phyloP scores from a whole-genome alignment of 2,113 vertebrate species.

The Sturnira hondurensis region DNA sequence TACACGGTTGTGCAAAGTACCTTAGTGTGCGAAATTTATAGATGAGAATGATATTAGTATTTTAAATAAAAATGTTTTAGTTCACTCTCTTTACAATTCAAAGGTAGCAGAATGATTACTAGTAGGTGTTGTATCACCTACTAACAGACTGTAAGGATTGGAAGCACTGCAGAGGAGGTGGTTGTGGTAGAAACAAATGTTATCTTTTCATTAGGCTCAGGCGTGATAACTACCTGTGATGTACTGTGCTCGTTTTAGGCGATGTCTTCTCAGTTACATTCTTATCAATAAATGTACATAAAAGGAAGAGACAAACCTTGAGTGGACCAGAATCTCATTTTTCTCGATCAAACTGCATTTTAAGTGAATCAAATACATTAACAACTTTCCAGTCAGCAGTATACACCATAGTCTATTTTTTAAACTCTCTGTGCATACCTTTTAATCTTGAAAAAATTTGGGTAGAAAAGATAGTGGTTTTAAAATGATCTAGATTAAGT shows the following conservation, averaged over 20 bases:
- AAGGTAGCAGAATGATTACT: not conserved
- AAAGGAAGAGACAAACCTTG: slow-evolving; percentile 61
- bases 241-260: slow-evolving; percentile 42
- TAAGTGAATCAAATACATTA: not conserved
- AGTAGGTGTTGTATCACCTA: not conserved
- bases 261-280: slow-evolving; percentile 20
- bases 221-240: not conserved
- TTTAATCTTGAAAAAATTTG: slow-evolving; percentile 1
- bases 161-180: not conserved
- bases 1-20: not conserved
- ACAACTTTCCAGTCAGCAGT: slow-evolving; percentile 3
- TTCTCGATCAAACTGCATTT: slow-evolving; percentile 57
- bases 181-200: not conserved
- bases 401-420: not conserved
- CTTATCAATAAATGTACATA: slow-evolving; percentile 58
- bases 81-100: slow-evolving; percentile 22
- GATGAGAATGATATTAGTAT: not conserved
- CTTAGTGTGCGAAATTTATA: not conserved
- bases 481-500: slow-evolving; percentile 6
- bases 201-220: not conserved
- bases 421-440: not conserved
- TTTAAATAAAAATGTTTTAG: slow-evolving; percentile 4
- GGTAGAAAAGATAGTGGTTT: not conserved
- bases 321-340: slow-evolving; percentile 50
- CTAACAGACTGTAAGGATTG: not conserved